These are phyloP conservation scores for Agriopis leucophaearia DNA, from an alignment of 2,888 invertebrate genomes.

Conservation along the genomic window DNA sequence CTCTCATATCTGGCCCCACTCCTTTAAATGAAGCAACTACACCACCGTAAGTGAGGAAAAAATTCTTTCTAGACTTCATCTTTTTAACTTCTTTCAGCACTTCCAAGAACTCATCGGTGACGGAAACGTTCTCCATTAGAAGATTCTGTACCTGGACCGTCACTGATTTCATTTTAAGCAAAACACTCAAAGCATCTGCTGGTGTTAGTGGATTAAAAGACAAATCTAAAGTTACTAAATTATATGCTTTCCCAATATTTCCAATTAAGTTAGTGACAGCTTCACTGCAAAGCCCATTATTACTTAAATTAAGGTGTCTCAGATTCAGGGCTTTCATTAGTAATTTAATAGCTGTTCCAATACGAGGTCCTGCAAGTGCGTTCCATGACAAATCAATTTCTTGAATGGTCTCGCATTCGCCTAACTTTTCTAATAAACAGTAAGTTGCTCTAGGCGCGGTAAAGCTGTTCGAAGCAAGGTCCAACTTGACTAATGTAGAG, in stretches of 20 bases:
- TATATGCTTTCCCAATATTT: constrained; percentile 56
- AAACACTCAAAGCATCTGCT: constrained; percentile 57
- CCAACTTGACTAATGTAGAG: constrained; percentile 61
- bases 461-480: constrained; percentile 73
- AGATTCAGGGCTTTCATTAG: constrained; percentile 57
- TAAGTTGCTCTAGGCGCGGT: constrained; percentile 53
- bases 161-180: constrained; percentile 54
- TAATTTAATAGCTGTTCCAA: constrained; percentile 57
- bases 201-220: constrained; percentile 68
- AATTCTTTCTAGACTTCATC: constrained; percentile 52
- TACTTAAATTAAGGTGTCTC: constrained; percentile 59
- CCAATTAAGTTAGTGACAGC: constrained; percentile 53
- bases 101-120: constrained; percentile 56
- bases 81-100: constrained; percentile 50
- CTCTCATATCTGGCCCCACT: constrained; percentile 58
- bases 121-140: constrained; percentile 64
- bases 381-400: constrained; percentile 72
- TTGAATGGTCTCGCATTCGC: constrained; percentile 58
- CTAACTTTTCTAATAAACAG: constrained; percentile 54
- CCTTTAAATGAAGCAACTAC: constrained; percentile 47
- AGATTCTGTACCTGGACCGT: constrained; percentile 59
- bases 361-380: constrained; percentile 54
- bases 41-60: constrained; percentile 61
- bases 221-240: constrained; percentile 61
- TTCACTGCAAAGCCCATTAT: constrained; percentile 63